Evolutionary conservation across 2,797 vertebrate genomes (phyloP).

Genomic region (Schizopygopsis malacanthus): DNA sequence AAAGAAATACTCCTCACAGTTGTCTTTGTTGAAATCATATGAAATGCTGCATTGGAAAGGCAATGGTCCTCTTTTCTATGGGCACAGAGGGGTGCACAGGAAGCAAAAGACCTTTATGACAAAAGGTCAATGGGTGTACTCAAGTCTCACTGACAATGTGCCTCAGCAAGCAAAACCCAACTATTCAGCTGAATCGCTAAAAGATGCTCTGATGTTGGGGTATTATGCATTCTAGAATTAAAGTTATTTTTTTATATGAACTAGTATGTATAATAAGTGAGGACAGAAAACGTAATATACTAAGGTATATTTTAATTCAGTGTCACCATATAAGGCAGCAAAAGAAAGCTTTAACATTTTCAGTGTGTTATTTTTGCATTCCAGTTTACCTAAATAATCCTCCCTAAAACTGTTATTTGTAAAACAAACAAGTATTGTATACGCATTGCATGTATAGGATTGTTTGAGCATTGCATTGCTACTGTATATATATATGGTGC

Average conservation of each 20-base stretch:
- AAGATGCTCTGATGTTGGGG: conserved; percentile 24
- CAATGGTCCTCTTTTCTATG: conserved; percentile 61
- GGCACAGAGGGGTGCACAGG: conserved; percentile 59
- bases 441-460: not conserved
- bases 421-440: not conserved
- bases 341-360: not conserved
- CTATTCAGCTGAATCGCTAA: conserved; percentile 51
- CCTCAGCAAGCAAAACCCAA: conserved; percentile 54
- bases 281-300: not conserved
- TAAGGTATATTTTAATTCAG: not conserved
- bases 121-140: conserved; percentile 63
- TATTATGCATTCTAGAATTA: conserved; percentile 11
- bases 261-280: not conserved
- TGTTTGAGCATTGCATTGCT: not conserved
- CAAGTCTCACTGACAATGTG: conserved; percentile 61
- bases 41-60: conserved; percentile 61
- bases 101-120: conserved; percentile 60
- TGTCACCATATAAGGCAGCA: not conserved
- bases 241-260: not conserved
- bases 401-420: not conserved
- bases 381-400: too few relatives aligned
- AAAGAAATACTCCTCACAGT: conserved; percentile 57
- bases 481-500: not conserved
- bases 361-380: not conserved
- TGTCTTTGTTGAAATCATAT: conserved; percentile 66